Conservation (phyloP, 2,113 vertebrate genomes). For the Microtus oregoni region DNA sequence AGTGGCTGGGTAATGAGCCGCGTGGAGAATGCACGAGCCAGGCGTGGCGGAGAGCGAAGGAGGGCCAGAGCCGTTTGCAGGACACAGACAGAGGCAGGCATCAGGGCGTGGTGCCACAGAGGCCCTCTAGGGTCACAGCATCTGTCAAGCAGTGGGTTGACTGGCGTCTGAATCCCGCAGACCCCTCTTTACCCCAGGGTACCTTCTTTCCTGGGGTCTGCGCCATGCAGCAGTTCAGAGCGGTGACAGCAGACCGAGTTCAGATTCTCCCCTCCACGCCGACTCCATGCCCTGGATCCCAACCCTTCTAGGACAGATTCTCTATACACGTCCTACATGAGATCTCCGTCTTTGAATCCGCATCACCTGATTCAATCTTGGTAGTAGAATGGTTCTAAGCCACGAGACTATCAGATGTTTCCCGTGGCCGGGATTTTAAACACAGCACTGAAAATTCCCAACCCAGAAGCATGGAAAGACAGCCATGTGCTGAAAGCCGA, state of each 20-base stretch:
- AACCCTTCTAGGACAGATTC: not conserved
- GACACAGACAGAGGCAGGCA: not conserved
- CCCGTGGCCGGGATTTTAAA: not conserved
- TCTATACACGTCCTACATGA: accelerated
- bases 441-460: not conserved
- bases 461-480: not conserved
- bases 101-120: accelerated
- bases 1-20: not conserved
- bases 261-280: not conserved
- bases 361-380: not conserved
- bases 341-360: not conserved
- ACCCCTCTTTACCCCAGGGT: not conserved
- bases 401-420: not conserved
- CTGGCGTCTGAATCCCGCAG: too few species aligned
- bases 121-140: not conserved
- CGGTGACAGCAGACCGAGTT: not conserved
- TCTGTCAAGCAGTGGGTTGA: not conserved
- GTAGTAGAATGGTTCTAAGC: not conserved
- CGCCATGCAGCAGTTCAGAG: too few species aligned
- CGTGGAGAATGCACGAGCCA: not conserved
- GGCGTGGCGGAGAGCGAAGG: accelerated
- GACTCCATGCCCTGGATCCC: not conserved
- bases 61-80: not conserved
- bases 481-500: not conserved
- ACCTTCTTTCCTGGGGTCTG: not conserved